These are phyloP conservation scores for human DNA, from an alignment of 2,113 vertebrate species.

Conservation along the genomic window DNA sequence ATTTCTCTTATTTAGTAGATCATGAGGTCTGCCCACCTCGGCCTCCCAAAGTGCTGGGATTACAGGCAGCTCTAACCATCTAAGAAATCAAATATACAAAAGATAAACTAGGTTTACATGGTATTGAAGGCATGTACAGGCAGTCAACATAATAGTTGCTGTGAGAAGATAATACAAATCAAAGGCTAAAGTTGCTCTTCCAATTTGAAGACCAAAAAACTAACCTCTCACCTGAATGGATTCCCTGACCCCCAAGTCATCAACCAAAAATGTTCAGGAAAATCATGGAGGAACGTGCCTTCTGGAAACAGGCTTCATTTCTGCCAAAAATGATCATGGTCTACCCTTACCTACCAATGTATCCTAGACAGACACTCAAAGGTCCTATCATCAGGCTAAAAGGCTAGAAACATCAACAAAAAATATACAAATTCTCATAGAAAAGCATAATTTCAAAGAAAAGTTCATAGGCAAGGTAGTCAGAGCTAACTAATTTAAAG, in stretches of 20 bases:
- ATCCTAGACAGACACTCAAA: neutral
- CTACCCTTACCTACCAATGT: neutral
- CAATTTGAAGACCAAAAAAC: neutral
- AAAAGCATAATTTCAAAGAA: neutral
- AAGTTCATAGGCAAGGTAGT: neutral
- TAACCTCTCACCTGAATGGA: neutral
- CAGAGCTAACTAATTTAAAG: neutral
- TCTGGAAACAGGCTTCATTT: neutral
- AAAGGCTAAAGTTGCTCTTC: neutral
- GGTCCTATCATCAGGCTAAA: neutral
- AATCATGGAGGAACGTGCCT: neutral
- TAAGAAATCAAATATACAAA: neutral
- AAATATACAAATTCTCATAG: neutral
- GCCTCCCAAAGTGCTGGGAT: too few species aligned
- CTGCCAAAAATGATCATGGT: neutral
- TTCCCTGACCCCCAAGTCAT: neutral
- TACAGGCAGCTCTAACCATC: neutral
- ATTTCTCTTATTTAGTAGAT: too few species aligned
- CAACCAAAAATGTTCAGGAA: neutral
- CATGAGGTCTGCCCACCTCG: too few species aligned
- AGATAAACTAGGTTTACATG: neutral
- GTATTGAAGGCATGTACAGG: neutral
- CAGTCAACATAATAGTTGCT: neutral
- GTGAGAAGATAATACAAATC: neutral
- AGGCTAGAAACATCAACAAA: neutral